A percentile compares a stretch with the other conserved stretches of the same genome.
Evolutionary conservation across 2,113 vertebrate species (phyloP).

Genomic region (Gnathonemus longibarbis): DNA sequence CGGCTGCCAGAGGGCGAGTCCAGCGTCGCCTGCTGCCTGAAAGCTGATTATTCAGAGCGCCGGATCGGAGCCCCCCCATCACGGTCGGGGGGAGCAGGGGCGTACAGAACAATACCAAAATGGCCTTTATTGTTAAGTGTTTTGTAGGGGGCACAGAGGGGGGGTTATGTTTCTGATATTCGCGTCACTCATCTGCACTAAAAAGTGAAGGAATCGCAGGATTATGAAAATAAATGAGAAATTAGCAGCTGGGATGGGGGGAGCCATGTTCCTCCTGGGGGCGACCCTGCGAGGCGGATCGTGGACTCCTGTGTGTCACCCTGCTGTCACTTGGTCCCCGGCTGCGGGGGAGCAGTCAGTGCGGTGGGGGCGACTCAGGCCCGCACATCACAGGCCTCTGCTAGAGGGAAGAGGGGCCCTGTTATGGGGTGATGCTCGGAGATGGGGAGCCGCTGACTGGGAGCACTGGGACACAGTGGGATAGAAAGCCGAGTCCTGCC

Average conservation of each 20-base stretch:
- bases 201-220: slow-evolving; percentile 35
- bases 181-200: slow-evolving; percentile 31
- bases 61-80: slow-evolving; percentile 28
- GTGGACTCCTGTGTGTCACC: neutral
- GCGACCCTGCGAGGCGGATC: neutral
- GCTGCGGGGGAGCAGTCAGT: neutral
- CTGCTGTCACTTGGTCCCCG: neutral
- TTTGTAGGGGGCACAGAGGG: slow-evolving; percentile 49
- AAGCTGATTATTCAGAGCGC: slow-evolving; percentile 63
- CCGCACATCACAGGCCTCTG: neutral
- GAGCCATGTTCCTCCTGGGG: neutral
- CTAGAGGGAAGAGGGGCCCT: neutral
- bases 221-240: slow-evolving; percentile 40
- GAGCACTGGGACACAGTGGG: neutral
- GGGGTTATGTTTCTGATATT: slow-evolving; percentile 41
- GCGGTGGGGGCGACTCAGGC: neutral
- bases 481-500: neutral
- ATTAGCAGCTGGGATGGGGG: neutral
- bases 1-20: slow-evolving; percentile 50
- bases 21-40: slow-evolving; percentile 59
- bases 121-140: slow-evolving; percentile 43
- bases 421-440: neutral
- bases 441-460: neutral
- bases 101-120: slow-evolving; percentile 49
- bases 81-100: neutral